Evolutionary conservation across 2,113 vertebrate species (phyloP).

Genomic region (Cercocebus atys): DNA sequence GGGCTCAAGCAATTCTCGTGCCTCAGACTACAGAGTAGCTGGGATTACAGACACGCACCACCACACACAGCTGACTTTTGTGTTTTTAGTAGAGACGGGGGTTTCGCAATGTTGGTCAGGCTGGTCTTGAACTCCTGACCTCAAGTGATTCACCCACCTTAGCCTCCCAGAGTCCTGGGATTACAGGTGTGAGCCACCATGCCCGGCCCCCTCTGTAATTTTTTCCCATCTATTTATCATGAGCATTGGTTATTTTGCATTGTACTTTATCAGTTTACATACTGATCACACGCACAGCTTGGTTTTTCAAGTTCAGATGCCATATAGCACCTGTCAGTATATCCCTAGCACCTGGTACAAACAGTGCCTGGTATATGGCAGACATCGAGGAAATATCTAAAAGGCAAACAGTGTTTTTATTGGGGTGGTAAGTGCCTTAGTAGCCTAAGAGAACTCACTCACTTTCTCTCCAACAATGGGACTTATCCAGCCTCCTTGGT

Average conservation of each 20-base stretch:
- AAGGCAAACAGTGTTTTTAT: background rate
- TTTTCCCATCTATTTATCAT: fast-evolving
- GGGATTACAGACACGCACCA: no score
- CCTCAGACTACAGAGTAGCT: no score
- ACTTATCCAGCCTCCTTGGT: background rate
- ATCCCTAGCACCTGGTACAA: no score
- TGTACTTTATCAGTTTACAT: fast-evolving
- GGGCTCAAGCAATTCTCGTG: no score
- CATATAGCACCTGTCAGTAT: fast-evolving
- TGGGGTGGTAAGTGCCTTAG: background rate
- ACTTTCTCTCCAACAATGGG: background rate
- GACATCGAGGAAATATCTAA: background rate
- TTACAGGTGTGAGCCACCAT: no score
- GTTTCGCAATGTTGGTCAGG: no score
- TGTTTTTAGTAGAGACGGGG: no score
- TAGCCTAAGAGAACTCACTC: background rate
- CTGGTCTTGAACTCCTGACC: no score
- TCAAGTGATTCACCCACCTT: no score
- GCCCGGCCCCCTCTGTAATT: fast-evolving
- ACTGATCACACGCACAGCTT: no score
- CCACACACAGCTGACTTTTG: no score
- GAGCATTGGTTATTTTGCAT: background rate
- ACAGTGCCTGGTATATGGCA: background rate
- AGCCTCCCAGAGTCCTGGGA: no score
- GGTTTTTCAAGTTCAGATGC: background rate